phyloP scores from a whole-genome alignment of 2,113 vertebrate species.

The cat (Felis catus) region DNA sequence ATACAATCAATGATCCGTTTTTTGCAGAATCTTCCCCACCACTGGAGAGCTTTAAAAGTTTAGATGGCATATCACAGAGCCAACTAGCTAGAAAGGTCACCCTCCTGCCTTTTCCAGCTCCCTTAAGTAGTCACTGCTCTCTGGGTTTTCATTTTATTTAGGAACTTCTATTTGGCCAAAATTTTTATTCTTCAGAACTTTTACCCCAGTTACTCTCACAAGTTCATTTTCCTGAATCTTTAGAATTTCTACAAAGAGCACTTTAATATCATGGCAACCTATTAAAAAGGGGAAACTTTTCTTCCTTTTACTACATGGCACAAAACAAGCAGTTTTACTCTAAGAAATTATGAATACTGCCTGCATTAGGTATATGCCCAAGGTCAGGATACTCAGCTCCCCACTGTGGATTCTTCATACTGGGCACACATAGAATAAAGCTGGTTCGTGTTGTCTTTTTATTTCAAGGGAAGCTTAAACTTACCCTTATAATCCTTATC shows the following conservation, averaged over 20 bases:
- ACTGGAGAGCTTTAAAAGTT: slow-evolving; percentile 60
- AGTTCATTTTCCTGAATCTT: slow-evolving; percentile 43
- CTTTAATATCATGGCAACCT: background rate
- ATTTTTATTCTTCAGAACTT: slow-evolving; percentile 44
- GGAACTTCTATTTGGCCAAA: background rate
- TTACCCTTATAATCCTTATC: background rate
- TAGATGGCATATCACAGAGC: background rate
- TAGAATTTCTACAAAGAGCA: background rate
- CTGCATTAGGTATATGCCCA: background rate
- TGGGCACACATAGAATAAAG: background rate
- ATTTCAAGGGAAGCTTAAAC: background rate
- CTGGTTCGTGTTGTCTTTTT: background rate
- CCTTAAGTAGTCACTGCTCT: background rate
- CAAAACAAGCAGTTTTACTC: slow-evolving; percentile 1
- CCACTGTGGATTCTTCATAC: background rate
- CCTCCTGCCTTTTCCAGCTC: background rate
- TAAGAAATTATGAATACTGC: background rate
- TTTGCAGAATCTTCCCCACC: background rate
- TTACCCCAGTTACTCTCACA: slow-evolving; percentile 23
- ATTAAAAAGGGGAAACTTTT: background rate
- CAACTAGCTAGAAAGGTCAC: slow-evolving; percentile 69
- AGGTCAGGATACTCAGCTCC: background rate
- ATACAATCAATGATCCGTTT: slow-evolving; percentile 56
- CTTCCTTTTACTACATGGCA: background rate
- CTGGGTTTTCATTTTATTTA: slow-evolving; percentile 38